These are phyloP conservation scores for Python bivittatus DNA, from an alignment of 2,113 vertebrate genomes.

Conservation along the genomic window DNA sequence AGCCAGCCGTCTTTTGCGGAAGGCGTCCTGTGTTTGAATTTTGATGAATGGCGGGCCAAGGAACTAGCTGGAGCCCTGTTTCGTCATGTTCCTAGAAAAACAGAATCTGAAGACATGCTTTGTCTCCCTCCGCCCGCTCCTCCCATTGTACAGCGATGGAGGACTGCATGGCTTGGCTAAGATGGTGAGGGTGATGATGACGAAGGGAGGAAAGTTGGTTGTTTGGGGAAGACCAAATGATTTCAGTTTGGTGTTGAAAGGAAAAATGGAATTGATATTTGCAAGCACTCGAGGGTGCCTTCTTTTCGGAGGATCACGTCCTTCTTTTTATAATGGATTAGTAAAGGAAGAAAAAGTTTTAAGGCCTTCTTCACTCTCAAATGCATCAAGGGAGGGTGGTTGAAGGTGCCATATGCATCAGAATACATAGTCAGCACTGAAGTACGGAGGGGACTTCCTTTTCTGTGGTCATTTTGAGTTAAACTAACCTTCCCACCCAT, in stretches of 20 bases:
- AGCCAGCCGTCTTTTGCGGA: conserved; percentile 56
- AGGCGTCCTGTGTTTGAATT: conserved; percentile 61
- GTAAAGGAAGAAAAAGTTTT: too few species aligned
- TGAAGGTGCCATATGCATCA: too few species aligned
- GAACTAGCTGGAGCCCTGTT: conserved; percentile 27
- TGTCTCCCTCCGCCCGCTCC: not conserved
- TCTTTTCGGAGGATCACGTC: not conserved
- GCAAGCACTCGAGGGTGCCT: not conserved
- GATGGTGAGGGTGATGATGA: not conserved
- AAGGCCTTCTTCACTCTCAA: too few species aligned
- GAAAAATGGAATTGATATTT: not conserved
- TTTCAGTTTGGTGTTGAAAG: not conserved
- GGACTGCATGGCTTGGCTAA: not conserved
- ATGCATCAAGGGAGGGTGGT: too few species aligned
- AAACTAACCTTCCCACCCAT: too few species aligned
- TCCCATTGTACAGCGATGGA: not conserved
- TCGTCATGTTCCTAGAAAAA: conserved; percentile 6
- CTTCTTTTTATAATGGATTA: too few species aligned
- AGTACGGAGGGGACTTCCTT: too few species aligned
- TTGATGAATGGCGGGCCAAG: conserved; percentile 48
- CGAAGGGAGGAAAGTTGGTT: not conserved
- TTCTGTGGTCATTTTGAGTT: too few species aligned
- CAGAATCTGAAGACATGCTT: conserved; percentile 4
- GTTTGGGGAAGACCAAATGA: not conserved
- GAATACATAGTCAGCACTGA: too few species aligned